Percentiles rank a stretch among this genome's conserved stretches.
phyloP scores from a whole-genome alignment of 37 sponge, comb jelly and placozoan species.

The Eunapius fragilis region DNA sequence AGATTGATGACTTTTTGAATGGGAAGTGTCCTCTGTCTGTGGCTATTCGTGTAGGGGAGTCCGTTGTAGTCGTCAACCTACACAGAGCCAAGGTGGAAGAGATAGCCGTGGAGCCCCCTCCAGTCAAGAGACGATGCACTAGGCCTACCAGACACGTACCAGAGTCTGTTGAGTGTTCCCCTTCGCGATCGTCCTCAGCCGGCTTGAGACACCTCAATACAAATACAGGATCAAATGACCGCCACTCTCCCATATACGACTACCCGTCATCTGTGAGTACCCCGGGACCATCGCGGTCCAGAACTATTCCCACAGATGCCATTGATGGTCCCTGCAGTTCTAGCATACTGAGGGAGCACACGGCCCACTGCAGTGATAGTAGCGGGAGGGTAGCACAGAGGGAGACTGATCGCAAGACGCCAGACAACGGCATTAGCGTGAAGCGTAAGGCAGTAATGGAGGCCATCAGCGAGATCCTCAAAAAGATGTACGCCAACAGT shows the following conservation, averaged over 20 bases:
- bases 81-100: constrained; percentile 69
- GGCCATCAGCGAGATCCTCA: constrained; percentile 69
- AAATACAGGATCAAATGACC: neutral
- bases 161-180: neutral
- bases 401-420: constrained; percentile 12
- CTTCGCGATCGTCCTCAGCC: neutral
- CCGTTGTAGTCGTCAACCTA: constrained; percentile 74
- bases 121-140: constrained; percentile 33
- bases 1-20: constrained; percentile 78
- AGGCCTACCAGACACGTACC: constrained; percentile 7
- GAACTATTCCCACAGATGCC: neutral
- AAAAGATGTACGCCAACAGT: constrained; percentile 71
- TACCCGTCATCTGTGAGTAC: neutral
- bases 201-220: neutral
- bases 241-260: neutral
- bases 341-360: neutral
- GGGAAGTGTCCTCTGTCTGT: constrained; percentile 72
- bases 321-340: neutral
- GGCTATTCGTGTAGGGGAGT: constrained; percentile 66
- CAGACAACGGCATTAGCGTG: constrained; percentile 64
- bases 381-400: neutral
- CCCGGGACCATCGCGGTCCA: neutral
- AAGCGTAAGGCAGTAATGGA: constrained; percentile 77
- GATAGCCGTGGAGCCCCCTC: constrained; percentile 55
- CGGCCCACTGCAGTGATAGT: neutral